Evolutionary conservation across 2,888 invertebrate genomes (phyloP).

Genomic region (Drosophila flavopinicola): DNA sequence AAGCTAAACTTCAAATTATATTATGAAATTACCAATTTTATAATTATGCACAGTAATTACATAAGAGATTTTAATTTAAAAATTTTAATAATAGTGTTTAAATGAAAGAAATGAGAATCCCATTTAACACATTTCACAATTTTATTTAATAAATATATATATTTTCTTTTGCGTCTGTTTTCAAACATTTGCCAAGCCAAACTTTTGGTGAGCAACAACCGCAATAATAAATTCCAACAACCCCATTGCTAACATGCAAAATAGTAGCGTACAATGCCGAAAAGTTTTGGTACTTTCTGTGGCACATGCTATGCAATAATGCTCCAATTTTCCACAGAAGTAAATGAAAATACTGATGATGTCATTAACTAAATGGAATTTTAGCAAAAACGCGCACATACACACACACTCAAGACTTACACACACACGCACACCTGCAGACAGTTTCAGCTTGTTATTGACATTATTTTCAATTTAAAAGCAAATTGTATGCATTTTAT

Average conservation of each 20-base stretch:
- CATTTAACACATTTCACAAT: too few relatives aligned
- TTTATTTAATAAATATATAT: too few relatives aligned
- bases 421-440: constrained; percentile 14
- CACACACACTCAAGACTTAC: constrained; percentile 8
- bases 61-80: too few relatives aligned
- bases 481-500: constrained; percentile 52
- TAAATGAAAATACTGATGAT: constrained; percentile 69
- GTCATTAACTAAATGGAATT: constrained; percentile 71
- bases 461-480: constrained; percentile 63
- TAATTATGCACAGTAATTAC: too few relatives aligned
- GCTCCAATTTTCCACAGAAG: constrained; percentile 57
- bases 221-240: too few relatives aligned
- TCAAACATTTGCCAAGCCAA: too few relatives aligned
- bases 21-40: too few relatives aligned
- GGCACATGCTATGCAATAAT: constrained; percentile 9
- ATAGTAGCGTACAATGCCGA: constrained; percentile 20
- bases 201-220: too few relatives aligned
- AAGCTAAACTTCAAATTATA: too few relatives aligned
- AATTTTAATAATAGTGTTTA: too few relatives aligned
- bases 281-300: constrained; percentile 8
- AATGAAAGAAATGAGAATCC: too few relatives aligned
- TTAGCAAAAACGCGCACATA: constrained; percentile 34
- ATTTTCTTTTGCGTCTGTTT: too few relatives aligned
- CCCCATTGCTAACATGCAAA: not conserved
- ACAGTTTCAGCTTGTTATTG: constrained; percentile 14